Evolutionary conservation across 1,140 invertebrate genomes (phyloP), one percentile per base, ranked within the genome.

Genomic region (Polypedilum pembai): DNA sequence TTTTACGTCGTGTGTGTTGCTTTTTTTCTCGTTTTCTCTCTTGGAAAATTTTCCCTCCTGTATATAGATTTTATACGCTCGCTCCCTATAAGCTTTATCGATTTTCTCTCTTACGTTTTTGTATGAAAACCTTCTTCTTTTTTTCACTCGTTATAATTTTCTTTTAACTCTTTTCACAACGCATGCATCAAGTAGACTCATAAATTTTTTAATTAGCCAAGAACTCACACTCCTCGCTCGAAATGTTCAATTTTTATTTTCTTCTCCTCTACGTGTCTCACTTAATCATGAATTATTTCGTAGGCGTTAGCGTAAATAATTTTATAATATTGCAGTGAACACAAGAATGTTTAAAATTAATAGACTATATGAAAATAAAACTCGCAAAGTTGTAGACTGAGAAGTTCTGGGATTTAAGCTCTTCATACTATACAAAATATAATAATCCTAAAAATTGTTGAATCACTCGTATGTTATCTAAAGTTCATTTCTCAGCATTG

Each of bases 31-130:
- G n/a, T 18, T 21, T 69, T 69, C 65, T 18, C 65, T 69, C 65
- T 20, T 20, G 24, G 24, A 33, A 33, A 33, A 33, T 3, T 33
- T 33, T 33, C 24, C 24, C 24, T 33, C 24, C 24, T 33, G 24
- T 56, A n/a, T 56, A 56, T 56, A n/a, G 45, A 15, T 56, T 56
- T 56, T 56, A 56, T n/a, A n/a, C 12, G 45, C 12, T 12, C 45
- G 45, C 24, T 33, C 24, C 24, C 24, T 69, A 69, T 69, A 69
- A 69, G 65, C 65, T 69, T 69, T 69, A 69, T 69, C 20, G 65
- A 69, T 69, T 69, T 69, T 69, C 17, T 56, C 45, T 56, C 45
- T 56, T 56, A 56, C 65, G 20, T 21, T 69, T 10, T 56, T 17
- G n/a, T 20, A 7, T 69, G 65, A 69, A n/a, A n/a, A 69, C 17